Conservation (phyloP, 2,797 vertebrate species). For the Chrysocyon brachyurus region DNA sequence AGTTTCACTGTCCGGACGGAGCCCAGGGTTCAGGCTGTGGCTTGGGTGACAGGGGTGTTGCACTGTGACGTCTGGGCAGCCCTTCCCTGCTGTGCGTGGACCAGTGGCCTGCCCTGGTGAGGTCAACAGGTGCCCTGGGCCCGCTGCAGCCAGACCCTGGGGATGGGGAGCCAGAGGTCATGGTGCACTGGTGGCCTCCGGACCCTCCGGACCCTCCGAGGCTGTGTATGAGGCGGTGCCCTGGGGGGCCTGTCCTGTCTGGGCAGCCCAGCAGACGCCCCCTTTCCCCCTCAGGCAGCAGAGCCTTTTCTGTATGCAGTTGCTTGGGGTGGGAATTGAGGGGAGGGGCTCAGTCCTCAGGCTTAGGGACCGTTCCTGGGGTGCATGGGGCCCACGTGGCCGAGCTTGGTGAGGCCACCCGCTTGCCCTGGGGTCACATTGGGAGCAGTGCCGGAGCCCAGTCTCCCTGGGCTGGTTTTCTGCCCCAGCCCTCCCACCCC, state of each 20-base stretch:
- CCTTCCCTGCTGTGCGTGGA: not conserved
- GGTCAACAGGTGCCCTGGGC: not conserved
- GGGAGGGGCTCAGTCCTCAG: not conserved
- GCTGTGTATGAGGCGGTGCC: fast-evolving
- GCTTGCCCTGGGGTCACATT: not conserved
- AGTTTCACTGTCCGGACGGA: not conserved
- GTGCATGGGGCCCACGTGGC: not conserved
- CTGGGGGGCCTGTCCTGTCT: fast-evolving
- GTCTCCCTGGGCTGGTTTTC: not conserved
- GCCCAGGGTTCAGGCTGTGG: not conserved
- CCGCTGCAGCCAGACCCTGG: no score
- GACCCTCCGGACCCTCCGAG: not conserved
- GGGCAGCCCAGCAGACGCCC: no score
- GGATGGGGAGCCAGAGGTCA: not conserved
- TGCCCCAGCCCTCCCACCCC: not conserved
- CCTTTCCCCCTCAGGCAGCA: not conserved
- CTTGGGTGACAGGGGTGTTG: not conserved
- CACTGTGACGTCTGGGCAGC: not conserved
- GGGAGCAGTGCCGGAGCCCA: fast-evolving
- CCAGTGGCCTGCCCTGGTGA: not conserved
- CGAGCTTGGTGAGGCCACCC: not conserved
- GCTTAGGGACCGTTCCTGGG: not conserved
- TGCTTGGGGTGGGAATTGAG: not conserved
- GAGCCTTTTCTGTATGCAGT: not conserved
- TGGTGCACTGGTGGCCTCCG: no score